These are phyloP conservation scores for Siphlonurus alternatus DNA, from an alignment of 2,888 invertebrate species.

Conservation along the genomic window DNA sequence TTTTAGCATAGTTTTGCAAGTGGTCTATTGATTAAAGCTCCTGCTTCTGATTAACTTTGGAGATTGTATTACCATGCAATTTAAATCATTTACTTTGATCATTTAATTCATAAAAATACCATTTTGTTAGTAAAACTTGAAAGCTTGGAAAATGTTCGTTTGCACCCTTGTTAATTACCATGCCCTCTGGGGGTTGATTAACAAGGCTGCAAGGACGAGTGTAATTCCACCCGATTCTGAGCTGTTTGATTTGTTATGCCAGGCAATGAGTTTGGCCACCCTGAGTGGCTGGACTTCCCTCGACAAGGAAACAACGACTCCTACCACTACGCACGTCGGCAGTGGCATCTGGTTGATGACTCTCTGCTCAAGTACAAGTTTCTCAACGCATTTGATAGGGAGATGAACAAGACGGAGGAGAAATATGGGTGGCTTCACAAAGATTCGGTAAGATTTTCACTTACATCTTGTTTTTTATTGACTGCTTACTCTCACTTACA, in stretches of 20 bases:
- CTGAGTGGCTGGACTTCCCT: conserved; percentile 99
- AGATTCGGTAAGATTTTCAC: conserved; percentile 43
- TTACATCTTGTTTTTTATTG: no score
- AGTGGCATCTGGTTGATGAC: conserved; percentile 90
- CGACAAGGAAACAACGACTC: conserved; percentile 88
- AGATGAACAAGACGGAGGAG: conserved; percentile 76
- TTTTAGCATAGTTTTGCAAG: no score
- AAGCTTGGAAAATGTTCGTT: neutral
- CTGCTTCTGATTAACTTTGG: no score
- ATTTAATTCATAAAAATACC: no score
- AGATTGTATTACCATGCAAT: no score
- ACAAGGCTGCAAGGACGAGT: no score
- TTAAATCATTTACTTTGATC: no score
- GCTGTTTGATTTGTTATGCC: neutral
- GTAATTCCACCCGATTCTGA: no score
- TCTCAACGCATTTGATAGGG: conserved; percentile 82
- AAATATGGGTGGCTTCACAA: conserved; percentile 73
- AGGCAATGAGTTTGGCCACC: conserved; percentile 99
- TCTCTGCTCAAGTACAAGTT: conserved; percentile 75
- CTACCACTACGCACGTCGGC: conserved; percentile 94
- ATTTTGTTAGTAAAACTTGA: no score
- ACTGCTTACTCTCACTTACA: neutral
- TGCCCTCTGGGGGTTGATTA: no score
- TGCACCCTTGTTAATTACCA: no score
- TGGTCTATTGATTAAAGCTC: no score